phyloP scores from a whole-genome alignment of 1,140 invertebrate species.

The Zaprionus capensis region DNA sequence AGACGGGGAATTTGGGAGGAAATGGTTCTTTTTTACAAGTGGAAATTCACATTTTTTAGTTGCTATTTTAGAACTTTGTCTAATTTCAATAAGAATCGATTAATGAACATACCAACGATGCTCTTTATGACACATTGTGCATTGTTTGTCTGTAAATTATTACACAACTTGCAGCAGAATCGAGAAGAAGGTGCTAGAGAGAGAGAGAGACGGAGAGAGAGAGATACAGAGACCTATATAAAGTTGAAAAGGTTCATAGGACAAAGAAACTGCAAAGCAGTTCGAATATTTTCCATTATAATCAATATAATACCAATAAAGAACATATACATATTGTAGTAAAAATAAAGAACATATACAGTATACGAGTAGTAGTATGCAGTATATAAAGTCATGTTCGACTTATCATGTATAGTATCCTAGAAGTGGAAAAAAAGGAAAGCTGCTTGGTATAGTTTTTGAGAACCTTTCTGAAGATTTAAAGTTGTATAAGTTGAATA shows the following conservation, averaged over 20 bases:
- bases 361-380: too few species aligned
- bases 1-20: neutral
- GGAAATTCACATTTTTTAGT: neutral
- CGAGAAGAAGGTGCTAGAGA: neutral
- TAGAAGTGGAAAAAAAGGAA: conserved; percentile 5
- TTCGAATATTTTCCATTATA: too few species aligned
- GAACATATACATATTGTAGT: too few species aligned
- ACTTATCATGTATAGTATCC: too few species aligned
- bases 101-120: neutral
- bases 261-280: too few species aligned
- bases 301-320: too few species aligned
- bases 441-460: neutral
- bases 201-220: too few species aligned
- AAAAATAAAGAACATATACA: too few species aligned
- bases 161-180: neutral
- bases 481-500: neutral
- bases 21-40: neutral
- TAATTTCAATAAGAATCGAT: neutral
- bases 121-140: neutral
- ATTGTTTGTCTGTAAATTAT: neutral
- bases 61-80: neutral
- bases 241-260: too few species aligned
- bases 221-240: too few species aligned
- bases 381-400: too few species aligned
- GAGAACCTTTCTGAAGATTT: neutral